A percentile compares a stretch with the other conserved stretches of the same genome.
Evolutionary conservation across 2,113 vertebrate genomes (phyloP).

Genomic region (Sebastes fasciatus): DNA sequence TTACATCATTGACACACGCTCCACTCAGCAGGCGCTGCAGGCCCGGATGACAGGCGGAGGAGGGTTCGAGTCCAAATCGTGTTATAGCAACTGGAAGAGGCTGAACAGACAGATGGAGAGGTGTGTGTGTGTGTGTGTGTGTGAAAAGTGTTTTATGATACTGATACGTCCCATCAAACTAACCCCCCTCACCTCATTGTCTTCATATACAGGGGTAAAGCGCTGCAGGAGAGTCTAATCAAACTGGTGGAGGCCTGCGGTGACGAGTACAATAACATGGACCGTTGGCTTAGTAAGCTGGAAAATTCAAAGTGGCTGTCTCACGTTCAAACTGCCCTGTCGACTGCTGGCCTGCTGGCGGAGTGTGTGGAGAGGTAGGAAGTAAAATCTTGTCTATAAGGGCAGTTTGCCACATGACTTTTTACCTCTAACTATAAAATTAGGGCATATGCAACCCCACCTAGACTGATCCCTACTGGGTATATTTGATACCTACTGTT

Average conservation of each 20-base stretch:
- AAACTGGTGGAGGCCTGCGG: constrained; percentile 87
- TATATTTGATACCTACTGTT: too few species aligned
- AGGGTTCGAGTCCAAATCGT: constrained; percentile 87
- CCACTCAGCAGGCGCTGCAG: constrained; percentile 87
- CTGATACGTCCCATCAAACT: background rate
- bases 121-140: constrained; percentile 77
- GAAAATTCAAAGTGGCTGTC: constrained; percentile 90
- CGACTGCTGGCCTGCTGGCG: constrained; percentile 86
- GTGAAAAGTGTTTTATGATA: background rate
- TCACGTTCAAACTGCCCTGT: constrained; percentile 87
- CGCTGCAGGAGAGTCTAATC: constrained; percentile 88
- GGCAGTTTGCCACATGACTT: background rate
- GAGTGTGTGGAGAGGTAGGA: constrained; percentile 90
- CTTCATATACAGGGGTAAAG: constrained; percentile 81
- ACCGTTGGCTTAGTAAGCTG: constrained; percentile 89
- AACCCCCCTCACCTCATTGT: background rate
- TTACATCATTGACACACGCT: constrained; percentile 88
- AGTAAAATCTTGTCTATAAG: background rate
- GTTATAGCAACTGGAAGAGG: constrained; percentile 85
- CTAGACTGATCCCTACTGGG: too few species aligned
- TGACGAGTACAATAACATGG: constrained; percentile 81
- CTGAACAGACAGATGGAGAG: constrained; percentile 88
- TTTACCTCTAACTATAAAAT: background rate
- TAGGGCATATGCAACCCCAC: too few species aligned
- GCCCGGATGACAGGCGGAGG: constrained; percentile 84